Base-by-base conservation (phyloP, 2,797 vertebrate genomes). In the Delichon dasypus region DNA sequence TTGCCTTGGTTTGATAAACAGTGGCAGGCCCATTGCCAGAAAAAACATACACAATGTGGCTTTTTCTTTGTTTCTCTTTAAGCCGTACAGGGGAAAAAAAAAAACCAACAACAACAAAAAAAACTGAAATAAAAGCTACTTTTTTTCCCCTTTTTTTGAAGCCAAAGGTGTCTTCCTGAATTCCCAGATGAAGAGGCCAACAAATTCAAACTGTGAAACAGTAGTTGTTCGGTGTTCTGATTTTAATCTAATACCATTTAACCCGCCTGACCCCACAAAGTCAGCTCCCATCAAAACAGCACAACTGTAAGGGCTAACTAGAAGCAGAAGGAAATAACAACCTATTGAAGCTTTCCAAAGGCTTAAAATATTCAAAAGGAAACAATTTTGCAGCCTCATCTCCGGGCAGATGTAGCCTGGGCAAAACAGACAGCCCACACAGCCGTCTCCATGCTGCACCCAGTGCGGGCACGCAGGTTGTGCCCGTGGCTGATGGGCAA, bases 1-100 rank as follows among this genome's bases (percentile, higher is more conserved):
- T 99, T 99, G 98, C 98, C 97, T 98, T 97, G 98, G 98, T 98
- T 98, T 98, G 98, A 99, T 99, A 98, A 99, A 99, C 98, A 99
- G 98, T 98, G 98, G 98, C 98, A 98, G 98, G 98, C 97, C 97
- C 97, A 91, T 98, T 97, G 96, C 97, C 94, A 96, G 96, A 38
- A 93, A 96, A 96, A 95, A 84, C 84, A 86, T 67, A 97, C 85
- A 92, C 85, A 61, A 83, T 91, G 38, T 40, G 83, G 36, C 60
- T 93, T 91, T 95, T 82, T 91, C 95, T 98, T 97, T 97, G 96
- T 98, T 96, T 97, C 82, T 80, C 58, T 87, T 54, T 48, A 68
- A 95, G 71, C 55, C 72, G 9, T 54, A 73, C 22, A 12, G 16
- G 26, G 55, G 45, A 10, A 3, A 17, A 17, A 42, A 90, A 3